These are phyloP conservation scores for Falco biarmicus DNA, from an alignment of 2,797 vertebrate genomes.

Conservation along the genomic window DNA sequence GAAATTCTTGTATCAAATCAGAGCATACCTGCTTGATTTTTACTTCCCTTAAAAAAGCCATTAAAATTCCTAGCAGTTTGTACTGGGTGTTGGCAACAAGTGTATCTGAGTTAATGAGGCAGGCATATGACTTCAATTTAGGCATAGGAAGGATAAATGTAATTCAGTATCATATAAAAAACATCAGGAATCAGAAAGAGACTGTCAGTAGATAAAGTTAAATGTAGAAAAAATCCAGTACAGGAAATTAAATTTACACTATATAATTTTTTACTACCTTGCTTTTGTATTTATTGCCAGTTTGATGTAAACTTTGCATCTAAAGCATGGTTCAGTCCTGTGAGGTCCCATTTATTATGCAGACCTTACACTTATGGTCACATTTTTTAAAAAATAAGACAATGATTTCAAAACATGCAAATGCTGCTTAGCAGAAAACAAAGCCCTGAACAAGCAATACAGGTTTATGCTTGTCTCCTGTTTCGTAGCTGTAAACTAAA, in stretches of 20 bases:
- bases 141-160: background rate
- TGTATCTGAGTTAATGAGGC: conserved; percentile 26
- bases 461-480: background rate
- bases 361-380: background rate
- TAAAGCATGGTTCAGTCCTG: background rate
- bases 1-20: conserved; percentile 24
- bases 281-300: background rate
- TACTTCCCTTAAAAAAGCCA: background rate
- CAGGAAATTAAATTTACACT: conserved; percentile 10
- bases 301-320: background rate
- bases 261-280: background rate
- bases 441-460: background rate
- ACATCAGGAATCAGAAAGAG: background rate
- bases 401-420: background rate
- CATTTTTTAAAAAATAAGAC: background rate
- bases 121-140: conserved; percentile 19
- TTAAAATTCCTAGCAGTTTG: conserved; percentile 24
- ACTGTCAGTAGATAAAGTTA: conserved; percentile 16
- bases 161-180: background rate
- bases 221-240: conserved; percentile 1
- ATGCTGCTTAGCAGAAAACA: background rate
- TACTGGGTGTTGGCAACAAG: background rate
- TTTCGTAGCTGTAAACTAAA: background rate
- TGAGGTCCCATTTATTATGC: background rate
- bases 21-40: conserved; percentile 7